phyloP scores from a whole-genome alignment of 2,888 invertebrate genomes.

The Arrhopalites spinosus region DNA sequence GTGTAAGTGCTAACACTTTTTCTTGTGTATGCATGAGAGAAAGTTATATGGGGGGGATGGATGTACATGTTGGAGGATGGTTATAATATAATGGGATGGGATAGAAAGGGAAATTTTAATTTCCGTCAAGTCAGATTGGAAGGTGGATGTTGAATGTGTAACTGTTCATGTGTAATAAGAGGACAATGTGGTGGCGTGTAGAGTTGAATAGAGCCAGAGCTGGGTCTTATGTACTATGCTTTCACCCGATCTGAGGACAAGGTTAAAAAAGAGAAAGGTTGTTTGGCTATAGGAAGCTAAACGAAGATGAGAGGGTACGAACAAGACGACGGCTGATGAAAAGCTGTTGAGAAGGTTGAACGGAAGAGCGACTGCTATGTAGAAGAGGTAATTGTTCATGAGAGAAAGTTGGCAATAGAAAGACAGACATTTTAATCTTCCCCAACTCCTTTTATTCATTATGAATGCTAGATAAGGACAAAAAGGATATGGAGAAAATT shows the following conservation, averaged over 20 bases:
- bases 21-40: too few species aligned
- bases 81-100: not conserved
- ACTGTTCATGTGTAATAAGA: conserved; percentile 5
- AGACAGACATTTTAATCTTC: conserved; percentile 34
- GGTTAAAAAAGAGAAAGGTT: not conserved
- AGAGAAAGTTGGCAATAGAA: conserved; percentile 34
- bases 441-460: conserved; percentile 38
- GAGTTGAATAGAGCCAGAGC: not conserved
- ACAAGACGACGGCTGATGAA: conserved; percentile 7
- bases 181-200: conserved; percentile 7
- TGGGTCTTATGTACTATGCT: not conserved
- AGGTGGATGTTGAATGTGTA: not conserved
- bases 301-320: not conserved
- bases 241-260: not conserved
- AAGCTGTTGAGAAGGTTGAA: conserved; percentile 19
- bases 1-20: too few species aligned
- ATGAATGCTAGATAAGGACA: conserved; percentile 30
- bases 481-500: not conserved
- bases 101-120: conserved; percentile 46
- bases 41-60: not conserved
- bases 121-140: conserved; percentile 44
- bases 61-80: too few species aligned
- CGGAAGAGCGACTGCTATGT: not conserved
- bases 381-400: conserved; percentile 41
- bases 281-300: too few species aligned